phyloP scores from a whole-genome alignment of 2,888 invertebrate genomes.

The Diloba caeruleocephala region DNA sequence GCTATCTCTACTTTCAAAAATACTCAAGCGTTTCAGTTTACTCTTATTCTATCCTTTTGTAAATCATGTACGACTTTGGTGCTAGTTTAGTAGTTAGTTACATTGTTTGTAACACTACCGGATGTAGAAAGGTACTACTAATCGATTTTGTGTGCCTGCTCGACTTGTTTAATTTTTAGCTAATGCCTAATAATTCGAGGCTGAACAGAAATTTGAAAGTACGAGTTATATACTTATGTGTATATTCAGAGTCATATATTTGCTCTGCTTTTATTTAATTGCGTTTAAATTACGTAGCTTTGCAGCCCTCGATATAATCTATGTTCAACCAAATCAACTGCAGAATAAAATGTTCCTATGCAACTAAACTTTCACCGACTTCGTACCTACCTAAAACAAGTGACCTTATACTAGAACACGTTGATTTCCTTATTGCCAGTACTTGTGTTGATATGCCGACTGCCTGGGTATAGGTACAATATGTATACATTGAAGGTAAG shows the following conservation, averaged over 20 bases:
- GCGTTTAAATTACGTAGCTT: too few species aligned
- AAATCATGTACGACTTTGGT: neutral
- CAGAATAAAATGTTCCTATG: neutral
- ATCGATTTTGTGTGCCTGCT: too few species aligned
- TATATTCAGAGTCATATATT: too few species aligned
- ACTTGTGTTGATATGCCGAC: conserved; percentile 1
- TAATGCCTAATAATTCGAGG: too few species aligned
- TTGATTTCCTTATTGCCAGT: conserved; percentile 62
- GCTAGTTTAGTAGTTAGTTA: neutral
- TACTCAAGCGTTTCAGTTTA: conserved; percentile 27
- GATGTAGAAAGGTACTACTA: too few species aligned
- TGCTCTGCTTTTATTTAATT: too few species aligned
- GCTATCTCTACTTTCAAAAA: conserved; percentile 47
- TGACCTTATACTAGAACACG: conserved; percentile 60
- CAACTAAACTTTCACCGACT: conserved; percentile 44
- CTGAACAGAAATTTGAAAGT: too few species aligned
- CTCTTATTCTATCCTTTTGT: conserved; percentile 8
- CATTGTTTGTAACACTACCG: too few species aligned
- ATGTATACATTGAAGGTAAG: conserved; percentile 47
- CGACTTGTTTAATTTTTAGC: too few species aligned
- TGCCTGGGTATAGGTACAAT: conserved; percentile 13
- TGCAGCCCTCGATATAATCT: neutral
- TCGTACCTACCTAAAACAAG: conserved; percentile 57
- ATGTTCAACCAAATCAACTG: neutral
- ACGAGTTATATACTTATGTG: too few species aligned